Evolutionary conservation across 2,113 vertebrate species (phyloP).

Genomic region (Balaenoptera acutorostrata): DNA sequence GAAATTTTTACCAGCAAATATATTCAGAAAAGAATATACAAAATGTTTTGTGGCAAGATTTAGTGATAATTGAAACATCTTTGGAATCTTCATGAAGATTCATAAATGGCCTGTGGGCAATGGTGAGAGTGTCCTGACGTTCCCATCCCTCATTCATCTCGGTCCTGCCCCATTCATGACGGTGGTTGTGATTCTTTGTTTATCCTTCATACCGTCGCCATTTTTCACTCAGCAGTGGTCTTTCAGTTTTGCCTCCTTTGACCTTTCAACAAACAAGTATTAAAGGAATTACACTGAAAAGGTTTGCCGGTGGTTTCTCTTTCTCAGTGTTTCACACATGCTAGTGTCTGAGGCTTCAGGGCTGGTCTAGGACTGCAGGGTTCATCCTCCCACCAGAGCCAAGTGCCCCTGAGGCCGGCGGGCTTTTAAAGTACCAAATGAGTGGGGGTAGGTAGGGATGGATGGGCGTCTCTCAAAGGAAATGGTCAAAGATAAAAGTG

Average conservation of each 20-base stretch:
- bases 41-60: neutral
- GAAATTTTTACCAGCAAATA: neutral
- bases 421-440: neutral
- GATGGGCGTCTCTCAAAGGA: neutral
- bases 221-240: neutral
- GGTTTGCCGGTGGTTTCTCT: neutral
- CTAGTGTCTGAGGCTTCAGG: neutral
- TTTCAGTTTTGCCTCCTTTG: neutral
- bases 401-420: neutral
- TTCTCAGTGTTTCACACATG: neutral
- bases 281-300: neutral
- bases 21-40: neutral
- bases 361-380: neutral
- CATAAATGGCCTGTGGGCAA: neutral
- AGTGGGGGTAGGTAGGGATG: neutral
- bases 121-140: neutral
- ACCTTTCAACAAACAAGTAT: neutral
- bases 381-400: neutral
- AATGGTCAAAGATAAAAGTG: neutral
- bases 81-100: neutral
- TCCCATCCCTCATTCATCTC: neutral
- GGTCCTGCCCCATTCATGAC: neutral
- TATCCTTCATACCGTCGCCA: neutral
- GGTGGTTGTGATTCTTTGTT: neutral
- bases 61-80: neutral